Percentiles rank a stretch among this genome's conserved stretches.
Evolutionary conservation across 1,140 invertebrate species (phyloP).

Genomic region (Megalonaias nervosa): DNA sequence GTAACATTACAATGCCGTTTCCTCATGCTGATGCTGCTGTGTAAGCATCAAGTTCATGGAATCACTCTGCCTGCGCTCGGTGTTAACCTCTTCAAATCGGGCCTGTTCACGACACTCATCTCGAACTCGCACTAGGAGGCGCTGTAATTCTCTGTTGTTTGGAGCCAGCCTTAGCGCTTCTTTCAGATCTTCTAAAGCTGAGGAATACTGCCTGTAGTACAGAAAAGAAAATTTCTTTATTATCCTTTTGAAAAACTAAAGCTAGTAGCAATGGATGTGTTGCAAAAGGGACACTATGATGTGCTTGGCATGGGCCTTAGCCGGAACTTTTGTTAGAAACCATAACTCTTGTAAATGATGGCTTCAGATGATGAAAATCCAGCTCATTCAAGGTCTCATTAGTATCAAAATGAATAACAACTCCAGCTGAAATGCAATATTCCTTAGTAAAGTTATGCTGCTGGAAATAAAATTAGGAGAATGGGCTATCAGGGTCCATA

Average conservation of each 20-base stretch:
- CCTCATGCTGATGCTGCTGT: no score
- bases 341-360: no score
- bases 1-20: no score
- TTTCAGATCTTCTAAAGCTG: conserved; percentile 79
- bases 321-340: neutral
- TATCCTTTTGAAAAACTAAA: conserved; percentile 4
- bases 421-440: no score
- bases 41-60: no score
- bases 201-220: conserved; percentile 72
- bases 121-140: conserved; percentile 77
- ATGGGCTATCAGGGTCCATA: no score
- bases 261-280: neutral
- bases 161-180: conserved; percentile 80
- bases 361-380: no score
- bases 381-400: no score
- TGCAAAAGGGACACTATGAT: neutral
- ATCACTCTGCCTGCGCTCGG: neutral
- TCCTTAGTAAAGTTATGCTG: no score
- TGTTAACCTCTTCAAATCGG: conserved; percentile 37
- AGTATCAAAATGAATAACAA: no score
- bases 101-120: conserved; percentile 75
- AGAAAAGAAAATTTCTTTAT: conserved; percentile 15
- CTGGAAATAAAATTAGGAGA: no score
- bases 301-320: no score
- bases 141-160: conserved; percentile 79